Percentiles rank a stretch among this genome's conserved stretches.
Evolutionary conservation across 1,140 invertebrate species (phyloP).

Genomic region (Ephestia elutella): DNA sequence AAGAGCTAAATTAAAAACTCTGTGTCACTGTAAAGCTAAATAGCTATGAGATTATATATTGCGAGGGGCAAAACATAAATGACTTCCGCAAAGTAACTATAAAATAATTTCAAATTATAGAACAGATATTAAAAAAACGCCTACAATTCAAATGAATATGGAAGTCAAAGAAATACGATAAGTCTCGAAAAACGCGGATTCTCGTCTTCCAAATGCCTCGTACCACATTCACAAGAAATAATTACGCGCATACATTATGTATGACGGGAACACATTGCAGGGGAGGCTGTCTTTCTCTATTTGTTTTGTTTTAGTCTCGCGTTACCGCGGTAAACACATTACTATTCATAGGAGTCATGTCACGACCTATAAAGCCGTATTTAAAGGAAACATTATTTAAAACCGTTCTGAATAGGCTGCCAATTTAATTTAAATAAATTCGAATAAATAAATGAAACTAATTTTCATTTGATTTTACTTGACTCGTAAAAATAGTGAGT

Average conservation of each 20-base stretch:
- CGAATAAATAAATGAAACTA: no score
- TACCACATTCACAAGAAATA: not conserved
- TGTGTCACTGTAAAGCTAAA: no score
- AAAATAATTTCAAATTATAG: no score
- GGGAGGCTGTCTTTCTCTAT: conserved; percentile 5
- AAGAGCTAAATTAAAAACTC: no score
- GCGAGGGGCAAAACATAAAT: no score
- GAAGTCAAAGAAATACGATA: not conserved
- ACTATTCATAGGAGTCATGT: conserved; percentile 9
- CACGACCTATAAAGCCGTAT: conserved; percentile 4
- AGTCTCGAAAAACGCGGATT: not conserved
- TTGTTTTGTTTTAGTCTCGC: conserved; percentile 11
- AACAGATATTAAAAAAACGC: no score
- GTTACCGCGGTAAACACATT: conserved; percentile 8
- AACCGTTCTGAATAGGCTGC: not conserved
- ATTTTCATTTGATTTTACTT: no score
- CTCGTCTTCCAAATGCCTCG: not conserved
- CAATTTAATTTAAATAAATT: not conserved
- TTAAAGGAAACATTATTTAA: not conserved
- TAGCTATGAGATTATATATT: no score
- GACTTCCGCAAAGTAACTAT: no score
- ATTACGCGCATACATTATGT: conserved; percentile 3
- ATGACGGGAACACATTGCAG: conserved; percentile 2
- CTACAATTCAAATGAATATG: no score
- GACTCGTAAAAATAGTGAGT: no score